A percentile compares a stretch with the other conserved stretches of the same genome.
Conservation (phyloP, 1,140 invertebrate genomes). For the Aphaenogaster rudis region DNA sequence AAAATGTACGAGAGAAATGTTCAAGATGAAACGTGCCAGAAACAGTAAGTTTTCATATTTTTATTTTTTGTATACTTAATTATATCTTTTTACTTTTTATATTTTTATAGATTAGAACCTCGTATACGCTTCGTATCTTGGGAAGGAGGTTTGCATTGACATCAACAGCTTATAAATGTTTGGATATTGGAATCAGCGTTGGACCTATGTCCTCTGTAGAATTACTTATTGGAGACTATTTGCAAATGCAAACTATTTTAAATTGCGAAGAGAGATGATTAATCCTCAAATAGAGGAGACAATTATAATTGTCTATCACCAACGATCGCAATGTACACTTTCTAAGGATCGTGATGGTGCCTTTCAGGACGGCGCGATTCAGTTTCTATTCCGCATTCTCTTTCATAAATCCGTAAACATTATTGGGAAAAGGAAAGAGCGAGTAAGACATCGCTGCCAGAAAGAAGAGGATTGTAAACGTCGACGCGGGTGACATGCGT, state of each 20-base stretch:
- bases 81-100: no score
- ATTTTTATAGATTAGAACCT: no score
- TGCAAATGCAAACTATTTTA: not conserved
- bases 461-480: conserved; percentile 72
- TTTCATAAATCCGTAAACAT: conserved; percentile 17
- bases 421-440: conserved; percentile 43
- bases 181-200: no score
- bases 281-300: not conserved
- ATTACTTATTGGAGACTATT: no score
- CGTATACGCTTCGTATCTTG: no score
- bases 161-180: no score
- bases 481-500: conserved; percentile 75
- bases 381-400: not conserved
- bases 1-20: no score
- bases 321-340: not conserved
- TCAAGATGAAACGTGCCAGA: no score
- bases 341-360: not conserved
- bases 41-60: no score
- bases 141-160: no score
- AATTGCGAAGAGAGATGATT: not conserved
- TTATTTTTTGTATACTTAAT: no score
- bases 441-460: conserved; percentile 64
- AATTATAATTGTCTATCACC: not conserved
- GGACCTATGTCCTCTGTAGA: no score
- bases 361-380: not conserved